Evolutionary conservation across 2,113 vertebrate genomes (phyloP).

Genomic region (Catharus fuscescens): DNA sequence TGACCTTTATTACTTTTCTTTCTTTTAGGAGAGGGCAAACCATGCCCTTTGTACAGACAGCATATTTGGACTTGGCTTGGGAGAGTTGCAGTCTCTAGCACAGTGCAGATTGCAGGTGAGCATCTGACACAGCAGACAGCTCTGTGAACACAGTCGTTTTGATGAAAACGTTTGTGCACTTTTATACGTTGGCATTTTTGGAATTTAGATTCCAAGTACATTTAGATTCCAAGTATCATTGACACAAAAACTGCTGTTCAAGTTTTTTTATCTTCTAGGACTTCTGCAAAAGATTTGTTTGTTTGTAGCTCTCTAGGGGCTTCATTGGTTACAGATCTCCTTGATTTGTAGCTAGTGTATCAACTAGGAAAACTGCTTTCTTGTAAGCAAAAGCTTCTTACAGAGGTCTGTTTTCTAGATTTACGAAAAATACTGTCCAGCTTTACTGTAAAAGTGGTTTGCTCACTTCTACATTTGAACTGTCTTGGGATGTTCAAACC

Average conservation of each 20-base stretch:
- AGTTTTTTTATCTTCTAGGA: neutral
- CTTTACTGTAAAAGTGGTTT: neutral
- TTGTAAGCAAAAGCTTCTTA: neutral
- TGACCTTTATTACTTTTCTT: neutral
- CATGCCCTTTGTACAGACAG: neutral
- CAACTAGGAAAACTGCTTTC: fast-evolving
- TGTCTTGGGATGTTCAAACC: neutral
- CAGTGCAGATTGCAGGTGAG: neutral
- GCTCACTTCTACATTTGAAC: neutral
- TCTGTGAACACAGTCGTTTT: neutral
- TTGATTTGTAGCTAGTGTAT: neutral
- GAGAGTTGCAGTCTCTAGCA: neutral
- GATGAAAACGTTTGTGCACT: neutral
- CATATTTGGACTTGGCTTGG: slow-evolving; percentile 1
- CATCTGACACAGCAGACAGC: neutral
- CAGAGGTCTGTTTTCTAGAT: neutral
- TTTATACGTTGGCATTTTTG: neutral
- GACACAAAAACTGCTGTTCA: neutral
- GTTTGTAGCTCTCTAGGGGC: neutral
- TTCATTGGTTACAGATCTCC: neutral
- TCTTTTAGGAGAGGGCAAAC: neutral
- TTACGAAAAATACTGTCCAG: neutral
- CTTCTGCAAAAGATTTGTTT: neutral
- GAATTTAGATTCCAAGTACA: neutral
- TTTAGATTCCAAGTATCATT: neutral